Conservation (phyloP, 1,140 invertebrate species). For the Drosophila ironensis region DNA sequence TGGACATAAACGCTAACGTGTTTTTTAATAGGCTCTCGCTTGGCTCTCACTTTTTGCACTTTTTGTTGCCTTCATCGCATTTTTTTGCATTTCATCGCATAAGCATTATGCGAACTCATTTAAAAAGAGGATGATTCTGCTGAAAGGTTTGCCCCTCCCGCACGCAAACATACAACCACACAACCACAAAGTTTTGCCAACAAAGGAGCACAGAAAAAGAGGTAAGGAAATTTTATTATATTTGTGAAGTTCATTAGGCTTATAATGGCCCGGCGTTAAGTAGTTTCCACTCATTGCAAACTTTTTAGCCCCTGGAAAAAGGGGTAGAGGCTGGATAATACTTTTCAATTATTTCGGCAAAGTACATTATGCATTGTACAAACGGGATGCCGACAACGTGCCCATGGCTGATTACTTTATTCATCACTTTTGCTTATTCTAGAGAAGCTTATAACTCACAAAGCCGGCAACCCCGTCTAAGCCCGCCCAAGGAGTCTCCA, state of each 20-base stretch:
- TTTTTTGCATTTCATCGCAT: conserved; percentile 32
- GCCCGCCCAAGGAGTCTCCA: conserved; percentile 5
- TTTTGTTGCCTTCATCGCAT: not conserved
- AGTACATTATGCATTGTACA: not conserved
- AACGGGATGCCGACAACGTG: not conserved
- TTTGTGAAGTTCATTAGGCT: conserved; percentile 47
- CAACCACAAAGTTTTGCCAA: conserved; percentile 13
- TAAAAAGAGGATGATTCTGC: not conserved
- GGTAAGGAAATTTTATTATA: conserved; percentile 23
- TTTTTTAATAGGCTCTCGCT: conserved; percentile 46
- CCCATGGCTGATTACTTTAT: too few relatives aligned
- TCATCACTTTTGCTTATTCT: not conserved
- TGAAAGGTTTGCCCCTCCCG: conserved; percentile 23
- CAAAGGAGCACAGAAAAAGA: not conserved
- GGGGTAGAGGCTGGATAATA: not conserved
- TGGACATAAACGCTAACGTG: conserved; percentile 57
- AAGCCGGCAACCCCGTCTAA: too few relatives aligned
- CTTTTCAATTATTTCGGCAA: not conserved
- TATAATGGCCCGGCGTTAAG: conserved; percentile 45
- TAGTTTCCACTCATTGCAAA: conserved; percentile 13
- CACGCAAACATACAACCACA: conserved; percentile 15
- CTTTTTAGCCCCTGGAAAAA: not conserved
- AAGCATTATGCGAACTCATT: conserved; percentile 34
- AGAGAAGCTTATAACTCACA: too few relatives aligned
- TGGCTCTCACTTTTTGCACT: conserved; percentile 1